A percentile compares a stretch with the other conserved stretches of the same genome.
These are phyloP conservation scores for Parauchenoglanis ngamensis DNA, from an alignment of 2,797 vertebrate species.

Conservation along the genomic window DNA sequence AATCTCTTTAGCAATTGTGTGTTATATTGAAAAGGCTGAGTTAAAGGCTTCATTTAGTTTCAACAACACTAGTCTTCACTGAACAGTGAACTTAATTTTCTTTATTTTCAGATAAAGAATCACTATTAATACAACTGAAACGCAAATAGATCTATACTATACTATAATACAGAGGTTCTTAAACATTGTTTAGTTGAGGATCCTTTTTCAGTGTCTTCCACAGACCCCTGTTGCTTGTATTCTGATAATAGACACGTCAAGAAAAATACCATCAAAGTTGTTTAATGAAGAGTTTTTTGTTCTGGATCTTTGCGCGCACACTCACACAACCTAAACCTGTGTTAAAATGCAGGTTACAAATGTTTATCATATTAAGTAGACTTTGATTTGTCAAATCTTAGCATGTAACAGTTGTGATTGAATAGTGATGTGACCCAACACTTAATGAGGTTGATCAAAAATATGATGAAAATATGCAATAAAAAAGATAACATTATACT, in stretches of 20 bases:
- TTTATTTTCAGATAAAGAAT: background rate
- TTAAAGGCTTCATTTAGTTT: background rate
- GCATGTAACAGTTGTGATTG: background rate
- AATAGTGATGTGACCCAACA: background rate
- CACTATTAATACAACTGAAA: background rate
- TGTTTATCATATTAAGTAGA: background rate
- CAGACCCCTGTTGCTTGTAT: background rate
- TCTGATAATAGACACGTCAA: background rate
- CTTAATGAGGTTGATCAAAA: background rate
- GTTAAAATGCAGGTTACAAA: background rate
- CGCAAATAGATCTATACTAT: background rate
- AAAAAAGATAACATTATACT: background rate
- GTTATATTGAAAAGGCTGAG: background rate
- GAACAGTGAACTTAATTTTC: background rate
- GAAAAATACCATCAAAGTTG: background rate
- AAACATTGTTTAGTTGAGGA: background rate
- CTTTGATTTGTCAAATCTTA: background rate
- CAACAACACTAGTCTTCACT: background rate
- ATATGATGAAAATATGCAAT: background rate
- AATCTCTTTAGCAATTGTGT: constrained; percentile 19
- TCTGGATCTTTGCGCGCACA: background rate
- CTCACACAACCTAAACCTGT: background rate
- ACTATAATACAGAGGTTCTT: background rate
- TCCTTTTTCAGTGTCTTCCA: background rate
- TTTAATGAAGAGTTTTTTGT: background rate